Conservation (phyloP, 2,113 vertebrate genomes). For the human (Homo sapiens) region GRCh38 chr6:10207001-10207500, state of each 20-base stretch:
- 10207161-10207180: too few species aligned
- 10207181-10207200: too few species aligned
- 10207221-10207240: accelerated
- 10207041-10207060: accelerated
- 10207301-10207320: neutral
- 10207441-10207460: neutral
- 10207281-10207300: neutral
- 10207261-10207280: accelerated
- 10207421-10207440: neutral
- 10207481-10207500: neutral
- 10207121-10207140: too few species aligned
- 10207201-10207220: neutral
- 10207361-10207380: neutral
- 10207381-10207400: neutral
- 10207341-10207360: neutral
- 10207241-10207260: neutral
- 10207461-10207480: neutral
- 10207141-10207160: too few species aligned
- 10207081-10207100: too few species aligned
- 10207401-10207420: neutral
- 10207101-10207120: too few species aligned
- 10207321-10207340: neutral
- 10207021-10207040: too few species aligned
- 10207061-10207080: too few species aligned
- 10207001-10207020: too few species aligned